Percentiles rank a stretch among this genome's conserved stretches.
Conservation (phyloP, 2,888 invertebrate genomes). For the Drosophila hamatofila region DNA sequence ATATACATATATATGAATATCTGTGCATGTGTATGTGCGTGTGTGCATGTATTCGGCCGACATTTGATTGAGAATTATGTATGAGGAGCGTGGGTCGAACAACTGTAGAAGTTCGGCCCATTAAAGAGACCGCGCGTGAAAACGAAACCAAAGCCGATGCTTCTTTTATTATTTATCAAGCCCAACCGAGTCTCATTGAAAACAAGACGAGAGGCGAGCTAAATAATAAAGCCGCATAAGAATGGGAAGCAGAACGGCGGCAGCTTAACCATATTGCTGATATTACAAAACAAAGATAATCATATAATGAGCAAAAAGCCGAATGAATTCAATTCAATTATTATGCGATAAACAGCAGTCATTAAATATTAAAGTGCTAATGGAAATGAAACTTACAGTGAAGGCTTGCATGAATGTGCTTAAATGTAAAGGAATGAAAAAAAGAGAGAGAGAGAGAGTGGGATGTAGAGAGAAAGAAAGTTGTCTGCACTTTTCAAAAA, state of each 20-base stretch:
- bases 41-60: slow-evolving; percentile 25
- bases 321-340: slow-evolving; percentile 67
- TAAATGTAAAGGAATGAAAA: slow-evolving; percentile 1
- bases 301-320: slow-evolving; percentile 70
- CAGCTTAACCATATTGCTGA: slow-evolving; percentile 60
- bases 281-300: slow-evolving; percentile 75
- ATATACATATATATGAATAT: slow-evolving; percentile 27
- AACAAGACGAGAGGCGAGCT: slow-evolving; percentile 25
- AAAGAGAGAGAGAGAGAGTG: not conserved
- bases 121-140: slow-evolving; percentile 43
- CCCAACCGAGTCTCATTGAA: not conserved
- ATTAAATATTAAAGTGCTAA: slow-evolving; percentile 76
- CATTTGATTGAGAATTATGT: slow-evolving; percentile 72
- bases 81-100: slow-evolving; percentile 18
- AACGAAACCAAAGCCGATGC: slow-evolving; percentile 39
- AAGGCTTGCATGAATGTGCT: not conserved
- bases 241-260: slow-evolving; percentile 34
- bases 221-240: slow-evolving; percentile 60
- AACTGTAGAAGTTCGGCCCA: slow-evolving; percentile 20
- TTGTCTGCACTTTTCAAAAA: not conserved
- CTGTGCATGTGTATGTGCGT: slow-evolving; percentile 22
- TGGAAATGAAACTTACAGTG: slow-evolving; percentile 53
- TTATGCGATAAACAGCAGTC: slow-evolving; percentile 73
- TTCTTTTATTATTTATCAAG: slow-evolving; percentile 69
- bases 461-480: not conserved